Evolutionary conservation across 2,113 vertebrate species (phyloP).

Genomic region (Pteronura brasiliensis): DNA sequence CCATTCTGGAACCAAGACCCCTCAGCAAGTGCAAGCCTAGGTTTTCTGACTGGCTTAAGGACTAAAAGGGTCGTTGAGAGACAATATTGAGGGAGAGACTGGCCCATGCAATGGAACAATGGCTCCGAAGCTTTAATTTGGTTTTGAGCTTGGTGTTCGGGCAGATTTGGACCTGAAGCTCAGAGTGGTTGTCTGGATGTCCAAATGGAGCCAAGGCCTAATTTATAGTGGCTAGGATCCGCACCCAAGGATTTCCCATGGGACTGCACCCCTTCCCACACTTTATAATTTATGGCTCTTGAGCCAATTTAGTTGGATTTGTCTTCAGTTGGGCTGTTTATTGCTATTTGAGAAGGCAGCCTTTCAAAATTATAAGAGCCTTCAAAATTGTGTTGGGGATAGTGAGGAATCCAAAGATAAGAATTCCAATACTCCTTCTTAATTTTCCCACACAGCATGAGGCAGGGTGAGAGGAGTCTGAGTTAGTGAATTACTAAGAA

Average conservation of each 20-base stretch:
- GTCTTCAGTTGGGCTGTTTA: slow-evolving; percentile 45
- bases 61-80: background rate
- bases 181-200: background rate
- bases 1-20: background rate
- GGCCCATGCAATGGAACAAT: background rate
- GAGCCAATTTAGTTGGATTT: slow-evolving; percentile 44
- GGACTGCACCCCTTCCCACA: background rate
- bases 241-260: slow-evolving; percentile 5
- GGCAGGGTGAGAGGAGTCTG: background rate
- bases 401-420: background rate
- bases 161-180: background rate
- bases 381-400: background rate
- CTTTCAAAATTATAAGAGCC: slow-evolving; percentile 34
- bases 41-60: background rate
- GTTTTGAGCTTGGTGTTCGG: background rate
- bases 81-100: fast-evolving
- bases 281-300: slow-evolving; percentile 4
- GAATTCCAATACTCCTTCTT: background rate
- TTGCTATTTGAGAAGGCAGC: background rate
- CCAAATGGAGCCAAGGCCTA: slow-evolving; percentile 29
- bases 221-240: slow-evolving; percentile 34
- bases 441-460: background rate
- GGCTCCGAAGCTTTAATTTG: background rate
- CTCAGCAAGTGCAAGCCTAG: background rate
- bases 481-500: background rate